Conservation (phyloP, 2,888 invertebrate genomes). For the Mesoligia furuncula region DNA sequence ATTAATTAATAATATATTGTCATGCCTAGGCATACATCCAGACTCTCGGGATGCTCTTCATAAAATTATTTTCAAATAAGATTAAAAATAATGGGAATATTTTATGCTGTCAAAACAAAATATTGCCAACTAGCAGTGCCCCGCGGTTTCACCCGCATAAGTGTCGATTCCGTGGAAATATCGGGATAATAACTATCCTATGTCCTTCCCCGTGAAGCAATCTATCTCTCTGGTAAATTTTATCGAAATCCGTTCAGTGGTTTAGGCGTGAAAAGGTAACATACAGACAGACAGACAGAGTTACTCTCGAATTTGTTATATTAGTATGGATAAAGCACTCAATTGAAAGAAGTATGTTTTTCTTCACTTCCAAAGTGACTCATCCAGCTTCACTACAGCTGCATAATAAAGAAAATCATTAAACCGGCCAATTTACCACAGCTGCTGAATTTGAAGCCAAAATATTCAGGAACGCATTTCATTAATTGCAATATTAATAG, state of each 20-base stretch:
- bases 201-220: too few species aligned
- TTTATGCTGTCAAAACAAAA: neutral
- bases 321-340: slow-evolving; percentile 4
- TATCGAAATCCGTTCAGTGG: too few species aligned
- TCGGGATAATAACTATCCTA: too few species aligned
- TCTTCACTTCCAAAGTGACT: slow-evolving; percentile 26
- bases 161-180: too few species aligned
- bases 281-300: too few species aligned
- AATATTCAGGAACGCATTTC: neutral
- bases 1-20: too few species aligned
- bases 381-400: neutral
- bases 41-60: neutral
- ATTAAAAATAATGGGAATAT: neutral
- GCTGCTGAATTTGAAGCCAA: slow-evolving; percentile 6
- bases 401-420: neutral
- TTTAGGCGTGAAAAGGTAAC: too few species aligned
- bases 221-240: too few species aligned
- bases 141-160: too few species aligned
- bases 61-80: neutral
- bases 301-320: too few species aligned
- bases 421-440: neutral
- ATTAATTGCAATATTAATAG: slow-evolving; percentile 42
- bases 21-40: neutral
- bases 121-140: neutral
- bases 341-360: slow-evolving; percentile 12